Evolutionary conservation across 2,797 vertebrate genomes (phyloP).

Genomic region (Nyctalus aviator): DNA sequence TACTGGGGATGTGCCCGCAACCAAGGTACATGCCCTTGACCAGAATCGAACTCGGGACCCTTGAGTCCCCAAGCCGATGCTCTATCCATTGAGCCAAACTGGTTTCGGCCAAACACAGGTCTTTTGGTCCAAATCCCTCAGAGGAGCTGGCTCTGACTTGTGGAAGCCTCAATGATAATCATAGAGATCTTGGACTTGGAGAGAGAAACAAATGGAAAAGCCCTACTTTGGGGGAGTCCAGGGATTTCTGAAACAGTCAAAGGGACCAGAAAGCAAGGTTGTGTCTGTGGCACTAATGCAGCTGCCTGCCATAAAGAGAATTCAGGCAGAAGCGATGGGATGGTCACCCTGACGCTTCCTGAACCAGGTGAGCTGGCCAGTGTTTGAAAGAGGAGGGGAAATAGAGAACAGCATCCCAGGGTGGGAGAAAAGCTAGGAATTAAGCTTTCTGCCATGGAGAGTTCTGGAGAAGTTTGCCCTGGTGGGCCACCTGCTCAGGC

Average conservation of each 20-base stretch:
- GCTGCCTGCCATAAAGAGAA: neutral
- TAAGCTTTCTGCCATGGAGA: neutral
- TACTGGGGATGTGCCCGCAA: too few relatives aligned
- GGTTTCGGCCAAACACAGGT: neutral
- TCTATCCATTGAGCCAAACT: too few relatives aligned
- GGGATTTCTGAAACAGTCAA: neutral
- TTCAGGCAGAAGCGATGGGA: accelerated
- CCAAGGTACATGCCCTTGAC: too few relatives aligned
- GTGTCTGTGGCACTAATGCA: neutral
- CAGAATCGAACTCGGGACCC: too few relatives aligned
- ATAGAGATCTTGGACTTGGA: neutral
- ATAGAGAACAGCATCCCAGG: neutral
- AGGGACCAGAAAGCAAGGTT: neutral
- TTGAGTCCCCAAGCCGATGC: too few relatives aligned
- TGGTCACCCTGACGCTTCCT: neutral
- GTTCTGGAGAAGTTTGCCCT: neutral
- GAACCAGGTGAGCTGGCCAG: neutral
- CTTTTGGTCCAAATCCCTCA: neutral
- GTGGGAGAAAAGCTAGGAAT: neutral
- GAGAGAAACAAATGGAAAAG: neutral
- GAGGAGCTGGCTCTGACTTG: neutral
- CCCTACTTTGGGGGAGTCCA: neutral
- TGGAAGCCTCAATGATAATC: accelerated
- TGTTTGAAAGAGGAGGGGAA: slow-evolving; percentile 4
- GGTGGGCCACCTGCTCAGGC: neutral